A percentile compares a stretch with the other conserved stretches of the same genome.
Conservation (phyloP, 2,113 vertebrate genomes). For the Xenus cinereus region DNA sequence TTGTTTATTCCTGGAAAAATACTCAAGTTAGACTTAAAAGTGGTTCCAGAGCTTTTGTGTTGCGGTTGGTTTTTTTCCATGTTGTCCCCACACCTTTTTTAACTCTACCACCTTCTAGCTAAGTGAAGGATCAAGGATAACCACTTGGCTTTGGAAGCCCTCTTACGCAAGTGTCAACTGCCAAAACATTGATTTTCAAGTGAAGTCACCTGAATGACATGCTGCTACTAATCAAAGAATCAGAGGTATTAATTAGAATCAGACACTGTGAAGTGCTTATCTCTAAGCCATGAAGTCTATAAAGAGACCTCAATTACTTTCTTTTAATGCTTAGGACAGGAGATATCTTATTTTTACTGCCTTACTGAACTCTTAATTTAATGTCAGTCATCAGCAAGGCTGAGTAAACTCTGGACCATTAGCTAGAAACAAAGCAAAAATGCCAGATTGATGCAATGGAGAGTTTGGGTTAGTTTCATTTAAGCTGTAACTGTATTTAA, state of each 20-base stretch:
- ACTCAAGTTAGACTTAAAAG: not conserved
- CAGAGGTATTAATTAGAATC: not conserved
- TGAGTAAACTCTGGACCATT: not conserved
- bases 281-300: not conserved
- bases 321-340: not conserved
- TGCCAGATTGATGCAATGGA: too few relatives aligned
- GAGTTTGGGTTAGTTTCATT: not conserved
- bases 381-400: not conserved
- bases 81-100: not conserved
- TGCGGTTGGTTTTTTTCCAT: not conserved
- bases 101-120: not conserved
- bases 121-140: not conserved
- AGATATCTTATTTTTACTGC: not conserved
- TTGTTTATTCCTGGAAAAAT: not conserved
- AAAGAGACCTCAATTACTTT: not conserved
- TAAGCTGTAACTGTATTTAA: not conserved
- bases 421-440: not conserved
- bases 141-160: not conserved
- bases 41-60: not conserved
- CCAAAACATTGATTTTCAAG: not conserved
- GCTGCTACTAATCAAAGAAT: not conserved
- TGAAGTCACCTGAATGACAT: not conserved
- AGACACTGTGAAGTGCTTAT: not conserved
- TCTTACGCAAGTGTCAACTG: not conserved
- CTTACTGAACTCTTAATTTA: not conserved